Percentiles rank a stretch among this genome's conserved stretches.
phyloP scores from a whole-genome alignment of 2,113 vertebrate genomes.

The Dermatemys mawii region DNA sequence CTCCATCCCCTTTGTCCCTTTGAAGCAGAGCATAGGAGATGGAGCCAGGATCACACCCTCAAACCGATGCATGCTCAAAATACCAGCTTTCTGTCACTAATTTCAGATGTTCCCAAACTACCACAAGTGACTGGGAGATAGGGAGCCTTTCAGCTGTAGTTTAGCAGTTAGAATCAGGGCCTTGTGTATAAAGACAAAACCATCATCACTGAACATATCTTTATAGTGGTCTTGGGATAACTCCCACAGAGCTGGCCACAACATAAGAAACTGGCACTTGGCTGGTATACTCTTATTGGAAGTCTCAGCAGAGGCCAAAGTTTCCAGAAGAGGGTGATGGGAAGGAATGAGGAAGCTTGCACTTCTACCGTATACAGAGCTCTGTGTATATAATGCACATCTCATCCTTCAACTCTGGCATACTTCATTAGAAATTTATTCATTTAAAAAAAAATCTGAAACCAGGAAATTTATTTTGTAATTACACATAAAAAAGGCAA shows the following conservation, averaged over 20 bases:
- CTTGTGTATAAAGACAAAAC: not conserved
- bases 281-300: not conserved
- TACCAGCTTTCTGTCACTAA: not conserved
- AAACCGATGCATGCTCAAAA: not conserved
- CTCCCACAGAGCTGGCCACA: not conserved
- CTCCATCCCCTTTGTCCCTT: not conserved
- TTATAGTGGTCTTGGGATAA: not conserved
- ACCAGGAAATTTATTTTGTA: not conserved
- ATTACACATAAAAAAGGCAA: not conserved
- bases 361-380: not conserved
- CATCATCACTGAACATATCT: not conserved
- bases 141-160: not conserved
- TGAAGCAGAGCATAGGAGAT: not conserved
- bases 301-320: not conserved
- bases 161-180: not conserved
- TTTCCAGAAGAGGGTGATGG: not conserved
- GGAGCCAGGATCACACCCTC: not conserved
- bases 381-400: not conserved
- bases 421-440: not conserved
- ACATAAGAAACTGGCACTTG: not conserved
- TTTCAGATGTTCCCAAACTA: not conserved
- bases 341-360: not conserved
- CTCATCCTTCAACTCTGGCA: not conserved
- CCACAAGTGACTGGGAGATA: not conserved
- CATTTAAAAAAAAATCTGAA: rapidly evolving